These are phyloP conservation scores for Danaus chrysippus DNA, from an alignment of 2,888 invertebrate species.

Conservation along the genomic window DNA sequence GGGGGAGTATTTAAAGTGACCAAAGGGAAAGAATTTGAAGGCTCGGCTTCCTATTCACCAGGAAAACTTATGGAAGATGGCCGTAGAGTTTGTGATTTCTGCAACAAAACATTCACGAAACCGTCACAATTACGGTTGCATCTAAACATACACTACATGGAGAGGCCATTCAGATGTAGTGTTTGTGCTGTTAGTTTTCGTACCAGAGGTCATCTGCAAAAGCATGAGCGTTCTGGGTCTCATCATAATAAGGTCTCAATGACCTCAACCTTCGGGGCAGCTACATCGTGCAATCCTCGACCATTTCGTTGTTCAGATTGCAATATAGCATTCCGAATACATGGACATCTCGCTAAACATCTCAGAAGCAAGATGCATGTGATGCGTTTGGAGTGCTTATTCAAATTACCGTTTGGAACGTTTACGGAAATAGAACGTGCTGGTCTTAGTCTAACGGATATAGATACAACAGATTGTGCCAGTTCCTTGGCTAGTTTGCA, in stretches of 20 bases:
- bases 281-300: slow-evolving; percentile 93
- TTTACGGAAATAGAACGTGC: slow-evolving; percentile 96
- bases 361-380: slow-evolving; percentile 97
- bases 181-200: slow-evolving; percentile 95
- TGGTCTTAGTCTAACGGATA: slow-evolving; percentile 93
- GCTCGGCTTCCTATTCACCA: slow-evolving; percentile 63
- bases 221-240: slow-evolving; percentile 94
- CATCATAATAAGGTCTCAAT: slow-evolving; percentile 95
- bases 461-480: slow-evolving; percentile 97
- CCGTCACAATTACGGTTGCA: slow-evolving; percentile 93
- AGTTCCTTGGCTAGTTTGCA: slow-evolving; percentile 94
- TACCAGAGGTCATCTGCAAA: slow-evolving; percentile 93
- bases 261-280: slow-evolving; percentile 90
- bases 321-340: slow-evolving; percentile 96
- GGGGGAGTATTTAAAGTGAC: slow-evolving; percentile 81
- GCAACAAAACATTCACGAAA: slow-evolving; percentile 95
- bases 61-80: slow-evolving; percentile 84
- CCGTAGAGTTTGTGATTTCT: slow-evolving; percentile 89
- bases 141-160: slow-evolving; percentile 97
- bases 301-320: slow-evolving; percentile 98
- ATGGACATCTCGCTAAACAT: slow-evolving; percentile 98
- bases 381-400: slow-evolving; percentile 94
- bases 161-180: slow-evolving; percentile 94
- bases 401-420: slow-evolving; percentile 95
- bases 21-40: slow-evolving; percentile 74